phyloP scores from a whole-genome alignment of 2,797 vertebrate species.

The Protosalanx chinensis region DNA sequence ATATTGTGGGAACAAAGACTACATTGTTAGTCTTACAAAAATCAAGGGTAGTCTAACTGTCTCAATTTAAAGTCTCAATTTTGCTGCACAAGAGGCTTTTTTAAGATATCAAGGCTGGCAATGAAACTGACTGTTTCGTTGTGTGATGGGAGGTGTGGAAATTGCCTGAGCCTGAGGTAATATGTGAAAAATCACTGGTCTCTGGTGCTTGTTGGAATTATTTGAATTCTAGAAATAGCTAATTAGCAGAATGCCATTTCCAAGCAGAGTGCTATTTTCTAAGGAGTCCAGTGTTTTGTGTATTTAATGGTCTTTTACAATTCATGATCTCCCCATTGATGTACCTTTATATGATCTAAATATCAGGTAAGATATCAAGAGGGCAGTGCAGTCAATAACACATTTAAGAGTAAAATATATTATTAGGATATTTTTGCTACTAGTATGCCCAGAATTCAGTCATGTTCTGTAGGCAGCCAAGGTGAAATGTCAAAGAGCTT shows the following conservation, averaged over 20 bases:
- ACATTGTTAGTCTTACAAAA: background rate
- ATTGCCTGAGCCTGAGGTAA: background rate
- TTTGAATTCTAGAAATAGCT: background rate
- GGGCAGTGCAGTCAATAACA: background rate
- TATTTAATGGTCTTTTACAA: too few species aligned
- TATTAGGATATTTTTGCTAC: too few species aligned
- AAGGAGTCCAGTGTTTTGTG: too few species aligned
- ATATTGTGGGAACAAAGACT: background rate
- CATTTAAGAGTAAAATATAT: background rate
- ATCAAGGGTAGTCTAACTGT: background rate
- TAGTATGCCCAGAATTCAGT: too few species aligned
- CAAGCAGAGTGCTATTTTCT: too few species aligned
- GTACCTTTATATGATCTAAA: too few species aligned
- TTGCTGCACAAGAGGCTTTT: background rate
- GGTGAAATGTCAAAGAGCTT: too few species aligned
- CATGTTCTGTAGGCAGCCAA: too few species aligned
- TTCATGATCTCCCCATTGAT: too few species aligned
- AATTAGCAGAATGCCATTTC: background rate
- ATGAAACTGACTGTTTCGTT: background rate
- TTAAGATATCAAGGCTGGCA: background rate
- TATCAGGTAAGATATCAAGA: too few species aligned
- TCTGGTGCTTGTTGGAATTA: background rate
- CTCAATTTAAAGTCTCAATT: too few species aligned
- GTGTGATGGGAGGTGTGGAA: background rate
- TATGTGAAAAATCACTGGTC: background rate